Percentiles rank a stretch among this genome's conserved stretches.
Conservation (phyloP, 35 echinoderm and acorn worm species). For the Lytechinus variegatus region DNA sequence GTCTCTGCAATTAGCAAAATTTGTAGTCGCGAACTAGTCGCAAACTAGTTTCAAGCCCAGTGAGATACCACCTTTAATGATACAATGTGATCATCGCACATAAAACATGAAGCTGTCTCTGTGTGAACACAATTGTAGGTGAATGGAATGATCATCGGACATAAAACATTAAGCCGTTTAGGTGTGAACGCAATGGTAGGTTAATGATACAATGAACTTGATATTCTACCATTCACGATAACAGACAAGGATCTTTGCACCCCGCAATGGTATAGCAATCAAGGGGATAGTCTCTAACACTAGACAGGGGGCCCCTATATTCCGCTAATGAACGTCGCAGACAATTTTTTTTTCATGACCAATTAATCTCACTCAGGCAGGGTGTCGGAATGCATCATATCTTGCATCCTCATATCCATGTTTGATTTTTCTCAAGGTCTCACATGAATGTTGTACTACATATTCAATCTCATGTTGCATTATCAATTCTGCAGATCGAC, state of each 20-base stretch:
- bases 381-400: neutral
- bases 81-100: neutral
- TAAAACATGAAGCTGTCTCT: neutral
- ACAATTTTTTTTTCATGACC: conserved; percentile 3
- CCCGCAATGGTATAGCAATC: neutral
- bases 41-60: too few relatives aligned
- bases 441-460: neutral
- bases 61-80: too few relatives aligned
- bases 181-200: neutral
- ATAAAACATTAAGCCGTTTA: neutral
- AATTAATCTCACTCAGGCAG: neutral
- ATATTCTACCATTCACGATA: conserved; percentile 4
- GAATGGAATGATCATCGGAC: neutral
- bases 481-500: neutral
- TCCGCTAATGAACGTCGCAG: neutral
- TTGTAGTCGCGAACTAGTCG: too few relatives aligned
- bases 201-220: conserved; percentile 1
- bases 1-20: too few relatives aligned
- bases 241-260: neutral
- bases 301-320: neutral
- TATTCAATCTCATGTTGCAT: neutral
- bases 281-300: neutral
- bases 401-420: conserved; percentile 1
- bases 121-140: neutral
- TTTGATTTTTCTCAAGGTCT: neutral